Evolutionary conservation across 1,140 invertebrate genomes (phyloP).

Genomic region (Lepidurus arcticus): DNA sequence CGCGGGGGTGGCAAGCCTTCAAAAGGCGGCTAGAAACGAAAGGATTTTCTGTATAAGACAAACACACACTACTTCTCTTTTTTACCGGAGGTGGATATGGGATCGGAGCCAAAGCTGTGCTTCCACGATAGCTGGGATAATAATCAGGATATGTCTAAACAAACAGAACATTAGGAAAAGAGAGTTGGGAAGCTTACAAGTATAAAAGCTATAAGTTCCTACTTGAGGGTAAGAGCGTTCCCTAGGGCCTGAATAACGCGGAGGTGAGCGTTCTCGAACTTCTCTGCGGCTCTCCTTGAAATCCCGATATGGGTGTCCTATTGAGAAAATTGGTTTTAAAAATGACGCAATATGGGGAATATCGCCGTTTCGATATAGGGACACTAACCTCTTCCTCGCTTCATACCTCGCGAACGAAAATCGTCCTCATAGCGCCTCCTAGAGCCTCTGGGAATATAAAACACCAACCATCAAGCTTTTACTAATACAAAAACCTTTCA

Average conservation of each 20-base stretch:
- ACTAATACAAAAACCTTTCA: neutral
- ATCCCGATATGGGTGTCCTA: constrained; percentile 28
- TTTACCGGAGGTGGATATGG: constrained; percentile 47
- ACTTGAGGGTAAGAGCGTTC: constrained; percentile 28
- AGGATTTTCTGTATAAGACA: constrained; percentile 26
- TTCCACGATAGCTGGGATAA: constrained; percentile 41
- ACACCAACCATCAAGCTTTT: neutral
- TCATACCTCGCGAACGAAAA: constrained; percentile 1
- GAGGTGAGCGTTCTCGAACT: constrained; percentile 28
- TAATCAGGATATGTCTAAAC: constrained; percentile 45
- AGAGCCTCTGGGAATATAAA: constrained; percentile 6
- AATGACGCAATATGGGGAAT: too few relatives aligned
- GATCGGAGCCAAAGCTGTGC: constrained; percentile 43
- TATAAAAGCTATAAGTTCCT: constrained; percentile 26
- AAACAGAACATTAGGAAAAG: constrained; percentile 35
- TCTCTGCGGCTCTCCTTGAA: constrained; percentile 33
- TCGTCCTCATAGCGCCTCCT: neutral
- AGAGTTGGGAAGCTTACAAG: neutral
- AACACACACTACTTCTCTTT: constrained; percentile 14
- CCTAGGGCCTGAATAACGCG: constrained; percentile 24
- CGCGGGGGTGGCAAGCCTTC: constrained; percentile 67
- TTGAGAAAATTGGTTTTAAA: too few relatives aligned
- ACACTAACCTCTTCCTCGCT: neutral
- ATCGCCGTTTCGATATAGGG: too few relatives aligned
- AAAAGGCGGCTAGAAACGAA: constrained; percentile 52